Evolutionary conservation across 2,797 vertebrate species (phyloP), one percentile per base, ranked within the genome.

Genomic region (Microctenopoma lineatum): DNA sequence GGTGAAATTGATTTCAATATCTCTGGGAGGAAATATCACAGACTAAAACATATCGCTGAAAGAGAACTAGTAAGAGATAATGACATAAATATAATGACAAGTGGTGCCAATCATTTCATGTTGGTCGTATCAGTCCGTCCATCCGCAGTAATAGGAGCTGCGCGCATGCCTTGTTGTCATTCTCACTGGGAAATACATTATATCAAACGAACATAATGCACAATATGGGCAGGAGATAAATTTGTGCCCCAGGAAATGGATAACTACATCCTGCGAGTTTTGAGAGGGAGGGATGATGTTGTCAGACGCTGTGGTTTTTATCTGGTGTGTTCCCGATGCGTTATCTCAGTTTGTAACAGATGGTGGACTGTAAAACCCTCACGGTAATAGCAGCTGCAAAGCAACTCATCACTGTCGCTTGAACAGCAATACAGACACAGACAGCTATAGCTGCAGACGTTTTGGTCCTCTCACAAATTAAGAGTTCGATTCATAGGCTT

Each of bases 171-270:
- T 65, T 34, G 25, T 55, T 73, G 85, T 79, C 81, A 59, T 26
- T 61, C 72, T 55, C 54, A 64, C 79, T 69, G 73, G 66, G 51
- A 65, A 32, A 66, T 60, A 51, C 75, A 67, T 71, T 83, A 85
- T 60, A 71, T 83, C 77, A 85, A 79, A 86, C 68, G 72, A 55
- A 77, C 74, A 72, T 85, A 80, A 85, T 86, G 81, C 70, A 85
- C 56, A 79, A 71, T 62, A 78, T 55, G 64, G 60, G 45, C 58
- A 64, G 74, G 72, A 80, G 84, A 84, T 80, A 67, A 56, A 79
- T 75, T 45, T 38, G 70, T 62, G 66, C 15, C 16, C n/a, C 69
- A 85, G 85, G 85, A 84, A 89, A 84, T 80, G 64, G 77, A 84
- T 83, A 84, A 77, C 69, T 82, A 59, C 78, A 79, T 87, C 81